phyloP scores from a whole-genome alignment of 1,140 invertebrate species.

The Asobara japonica region DNA sequence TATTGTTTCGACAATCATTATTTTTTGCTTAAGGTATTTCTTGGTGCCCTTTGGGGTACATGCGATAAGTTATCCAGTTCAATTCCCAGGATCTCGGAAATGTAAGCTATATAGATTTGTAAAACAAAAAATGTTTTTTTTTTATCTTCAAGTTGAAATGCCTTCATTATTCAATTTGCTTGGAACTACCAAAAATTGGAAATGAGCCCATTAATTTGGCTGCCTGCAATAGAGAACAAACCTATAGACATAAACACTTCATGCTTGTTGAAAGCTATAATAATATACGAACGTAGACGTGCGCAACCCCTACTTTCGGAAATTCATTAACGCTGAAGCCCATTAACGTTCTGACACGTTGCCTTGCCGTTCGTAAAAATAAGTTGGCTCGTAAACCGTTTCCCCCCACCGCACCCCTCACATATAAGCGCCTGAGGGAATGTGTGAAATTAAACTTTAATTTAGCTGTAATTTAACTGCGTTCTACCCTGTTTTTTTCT shows the following conservation, averaged over 20 bases:
- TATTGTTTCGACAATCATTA: no score
- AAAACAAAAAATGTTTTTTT: no score
- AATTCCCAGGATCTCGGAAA: no score
- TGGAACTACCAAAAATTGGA: neutral
- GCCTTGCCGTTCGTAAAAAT: neutral
- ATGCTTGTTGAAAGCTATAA: neutral
- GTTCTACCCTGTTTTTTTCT: neutral
- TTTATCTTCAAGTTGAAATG: no score
- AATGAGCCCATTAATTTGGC: neutral
- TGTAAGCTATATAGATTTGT: no score
- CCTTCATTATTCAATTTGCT: neutral
- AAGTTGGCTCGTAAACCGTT: neutral
- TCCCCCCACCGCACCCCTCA: neutral
- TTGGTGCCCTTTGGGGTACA: no score
- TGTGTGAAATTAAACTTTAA: constrained; percentile 10
- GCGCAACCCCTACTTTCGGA: neutral
- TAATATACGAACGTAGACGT: constrained; percentile 1
- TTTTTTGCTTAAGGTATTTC: no score
- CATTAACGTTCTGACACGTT: constrained; percentile 8
- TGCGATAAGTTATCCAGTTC: no score
- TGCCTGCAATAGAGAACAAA: neutral
- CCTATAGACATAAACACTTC: neutral
- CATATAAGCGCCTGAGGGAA: neutral
- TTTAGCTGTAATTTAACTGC: neutral
- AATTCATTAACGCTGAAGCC: constrained; percentile 9